Evolutionary conservation across 2,797 vertebrate species (phyloP), one percentile per base, ranked within the genome.

Genomic region (Tympanoctomys barrerae): DNA sequence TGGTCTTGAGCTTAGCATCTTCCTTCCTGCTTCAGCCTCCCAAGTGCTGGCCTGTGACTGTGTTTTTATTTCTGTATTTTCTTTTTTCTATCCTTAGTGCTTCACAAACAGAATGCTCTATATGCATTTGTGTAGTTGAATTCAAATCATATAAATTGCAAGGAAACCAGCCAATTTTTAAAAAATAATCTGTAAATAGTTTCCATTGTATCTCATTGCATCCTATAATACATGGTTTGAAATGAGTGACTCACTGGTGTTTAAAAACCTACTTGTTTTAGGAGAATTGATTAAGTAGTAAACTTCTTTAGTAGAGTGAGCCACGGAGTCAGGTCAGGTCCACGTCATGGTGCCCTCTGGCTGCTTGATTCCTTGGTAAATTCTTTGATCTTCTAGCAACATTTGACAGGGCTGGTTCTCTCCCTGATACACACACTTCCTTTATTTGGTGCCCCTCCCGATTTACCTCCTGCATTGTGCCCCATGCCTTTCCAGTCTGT

Each of bases 221-320:
- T 84, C 88, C 70, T 83, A 28, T 85, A 85, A 95, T 81, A 79
- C 81, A 83, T 88, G 95, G 21, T 79, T 96, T 94, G 81, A 92
- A 89, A 78, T 85, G 91, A 96, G 62, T 68, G 42, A 61, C 12
- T 93, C 64, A 86, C 75, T 93, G 93, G 28, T 89, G 46, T 87
- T 94, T 94, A 86, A 87, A 96, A 90, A 39, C 42, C 36, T 49
- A 9, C 89, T 97, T 73, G 42, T 91, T 96, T 90, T 88, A 89
- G 57, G 78, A 75, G 19, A 90, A 84, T 89, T 96, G n/a, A 90
- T 84, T 91, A 85, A 66, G 70, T 75, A 57, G 10, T 91, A 82
- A 91, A 90, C 82, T 92, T 91, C 95, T 92, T 84, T 82, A 87
- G 49, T 87, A 24, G 54, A 80, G 62, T 92, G 77, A 89, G 2